A percentile compares a stretch with the other conserved stretches of the same genome.
phyloP scores from a whole-genome alignment of 1,140 invertebrate species.

The Rhagoletis zephyria region DNA sequence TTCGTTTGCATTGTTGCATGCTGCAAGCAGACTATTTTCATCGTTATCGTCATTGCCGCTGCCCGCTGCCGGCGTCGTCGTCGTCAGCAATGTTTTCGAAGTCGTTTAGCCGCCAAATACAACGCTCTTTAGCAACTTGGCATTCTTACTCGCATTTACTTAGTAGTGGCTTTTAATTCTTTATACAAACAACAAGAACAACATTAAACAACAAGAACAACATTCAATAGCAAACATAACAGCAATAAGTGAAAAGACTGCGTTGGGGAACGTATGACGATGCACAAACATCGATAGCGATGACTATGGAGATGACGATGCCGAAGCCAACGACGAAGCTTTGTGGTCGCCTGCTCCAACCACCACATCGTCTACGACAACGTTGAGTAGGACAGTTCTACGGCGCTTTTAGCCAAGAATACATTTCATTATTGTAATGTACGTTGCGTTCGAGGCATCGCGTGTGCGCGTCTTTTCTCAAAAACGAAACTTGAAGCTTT shows the following conservation, averaged over 20 bases:
- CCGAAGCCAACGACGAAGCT: constrained; percentile 24
- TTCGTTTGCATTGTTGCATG: too few species aligned
- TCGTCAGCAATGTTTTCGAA: background rate
- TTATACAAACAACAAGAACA: constrained; percentile 16
- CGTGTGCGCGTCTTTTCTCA: constrained; percentile 35
- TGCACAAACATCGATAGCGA: constrained; percentile 10
- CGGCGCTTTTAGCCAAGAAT: constrained; percentile 19
- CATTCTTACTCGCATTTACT: constrained; percentile 35
- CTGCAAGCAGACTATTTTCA: background rate
- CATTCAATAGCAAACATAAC: too few species aligned
- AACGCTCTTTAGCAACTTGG: constrained; percentile 3
- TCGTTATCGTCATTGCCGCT: constrained; percentile 11
- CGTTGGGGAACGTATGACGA: constrained; percentile 15
- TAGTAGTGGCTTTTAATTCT: constrained; percentile 21
- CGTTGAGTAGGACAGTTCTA: constrained; percentile 30
- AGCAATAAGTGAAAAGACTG: constrained; percentile 10
- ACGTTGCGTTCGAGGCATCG: constrained; percentile 48
- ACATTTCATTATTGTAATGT: constrained; percentile 42
- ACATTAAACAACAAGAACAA: too few species aligned
- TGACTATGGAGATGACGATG: too few species aligned
- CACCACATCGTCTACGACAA: background rate
- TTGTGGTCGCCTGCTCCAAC: constrained; percentile 4
- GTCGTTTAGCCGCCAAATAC: constrained; percentile 8
- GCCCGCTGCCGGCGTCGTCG: background rate
- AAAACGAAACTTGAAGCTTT: constrained; percentile 42